Percentiles rank a stretch among this genome's conserved stretches.
Evolutionary conservation across 2,888 invertebrate genomes (phyloP).

Genomic region (Ellobium chinense): DNA sequence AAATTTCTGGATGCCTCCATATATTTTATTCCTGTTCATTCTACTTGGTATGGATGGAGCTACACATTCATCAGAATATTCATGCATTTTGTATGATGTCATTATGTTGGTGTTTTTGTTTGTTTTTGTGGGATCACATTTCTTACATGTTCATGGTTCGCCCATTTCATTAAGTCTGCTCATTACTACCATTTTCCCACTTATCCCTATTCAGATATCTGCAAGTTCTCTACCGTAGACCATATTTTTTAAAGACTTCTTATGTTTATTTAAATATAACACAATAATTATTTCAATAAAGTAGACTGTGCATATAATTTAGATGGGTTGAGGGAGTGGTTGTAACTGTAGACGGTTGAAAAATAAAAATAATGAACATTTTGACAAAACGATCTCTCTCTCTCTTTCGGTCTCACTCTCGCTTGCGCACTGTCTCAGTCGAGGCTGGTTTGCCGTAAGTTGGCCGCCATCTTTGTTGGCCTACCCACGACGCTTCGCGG

Average conservation of each 20-base stretch:
- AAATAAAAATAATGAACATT: too few relatives aligned
- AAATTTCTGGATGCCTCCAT: not conserved
- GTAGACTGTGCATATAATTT: too few relatives aligned
- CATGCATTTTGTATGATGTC: not conserved
- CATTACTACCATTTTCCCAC: not conserved
- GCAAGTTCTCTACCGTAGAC: too few relatives aligned
- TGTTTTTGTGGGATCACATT: not conserved
- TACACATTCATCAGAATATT: not conserved
- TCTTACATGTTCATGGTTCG: not conserved
- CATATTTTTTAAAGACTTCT: not conserved
- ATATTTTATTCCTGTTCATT: not conserved
- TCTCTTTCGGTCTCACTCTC: too few relatives aligned
- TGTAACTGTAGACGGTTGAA: too few relatives aligned
- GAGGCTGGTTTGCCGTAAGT: not conserved
- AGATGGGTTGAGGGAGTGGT: too few relatives aligned
- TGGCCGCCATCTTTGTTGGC: not conserved
- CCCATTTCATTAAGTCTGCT: not conserved
- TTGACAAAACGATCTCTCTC: too few relatives aligned
- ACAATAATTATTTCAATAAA: too few relatives aligned
- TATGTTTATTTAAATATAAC: not conserved
- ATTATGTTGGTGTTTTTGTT: not conserved
- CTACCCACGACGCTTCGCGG: not conserved
- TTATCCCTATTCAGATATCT: not conserved
- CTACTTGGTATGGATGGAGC: not conserved
- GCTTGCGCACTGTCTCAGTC: not conserved